These are phyloP conservation scores for Karalla daura DNA, from an alignment of 2,797 vertebrate genomes.

Conservation along the genomic window DNA sequence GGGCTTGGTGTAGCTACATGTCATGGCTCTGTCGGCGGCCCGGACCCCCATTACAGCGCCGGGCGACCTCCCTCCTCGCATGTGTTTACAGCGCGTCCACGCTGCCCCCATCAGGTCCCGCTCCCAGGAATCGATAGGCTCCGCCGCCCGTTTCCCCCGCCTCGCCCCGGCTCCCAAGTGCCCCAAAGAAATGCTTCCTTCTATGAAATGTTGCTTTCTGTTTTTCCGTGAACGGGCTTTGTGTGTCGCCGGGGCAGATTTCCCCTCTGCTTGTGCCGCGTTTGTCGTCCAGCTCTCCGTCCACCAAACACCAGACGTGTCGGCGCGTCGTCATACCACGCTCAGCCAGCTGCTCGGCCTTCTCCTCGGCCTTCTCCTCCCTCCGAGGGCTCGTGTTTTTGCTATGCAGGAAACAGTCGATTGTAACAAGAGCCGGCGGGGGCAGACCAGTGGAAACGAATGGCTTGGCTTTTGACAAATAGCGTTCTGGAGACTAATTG, in stretches of 20 bases:
- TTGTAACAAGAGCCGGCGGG: slow-evolving; percentile 77
- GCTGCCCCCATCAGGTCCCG: slow-evolving; percentile 35
- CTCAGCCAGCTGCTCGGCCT: slow-evolving; percentile 40
- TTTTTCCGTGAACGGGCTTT: slow-evolving; percentile 38
- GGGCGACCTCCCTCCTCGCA: slow-evolving; percentile 48
- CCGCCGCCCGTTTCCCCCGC: slow-evolving; percentile 53
- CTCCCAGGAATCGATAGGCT: slow-evolving; percentile 59
- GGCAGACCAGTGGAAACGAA: slow-evolving; percentile 66
- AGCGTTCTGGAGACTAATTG: slow-evolving; percentile 80
- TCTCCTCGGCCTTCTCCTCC: slow-evolving; percentile 49
- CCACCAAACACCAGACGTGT: slow-evolving; percentile 25
- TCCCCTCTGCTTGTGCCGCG: slow-evolving; percentile 47
- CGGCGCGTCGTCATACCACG: slow-evolving; percentile 18
- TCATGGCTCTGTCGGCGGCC: slow-evolving; percentile 55
- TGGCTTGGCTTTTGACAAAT: slow-evolving; percentile 79
- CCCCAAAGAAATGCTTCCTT: slow-evolving; percentile 33
- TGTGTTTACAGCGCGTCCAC: slow-evolving; percentile 71
- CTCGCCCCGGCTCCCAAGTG: slow-evolving; percentile 26
- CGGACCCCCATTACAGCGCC: slow-evolving; percentile 52
- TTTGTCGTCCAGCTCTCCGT: slow-evolving; percentile 18
- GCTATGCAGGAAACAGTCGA: slow-evolving; percentile 77
- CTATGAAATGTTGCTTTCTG: slow-evolving; percentile 22
- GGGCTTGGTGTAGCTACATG: slow-evolving; percentile 60
- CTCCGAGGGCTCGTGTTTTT: slow-evolving; percentile 59
- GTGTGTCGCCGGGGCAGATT: slow-evolving; percentile 20